Base-by-base conservation (phyloP, 2,888 invertebrate genomes). In the Rhagonycha lutea region DNA sequence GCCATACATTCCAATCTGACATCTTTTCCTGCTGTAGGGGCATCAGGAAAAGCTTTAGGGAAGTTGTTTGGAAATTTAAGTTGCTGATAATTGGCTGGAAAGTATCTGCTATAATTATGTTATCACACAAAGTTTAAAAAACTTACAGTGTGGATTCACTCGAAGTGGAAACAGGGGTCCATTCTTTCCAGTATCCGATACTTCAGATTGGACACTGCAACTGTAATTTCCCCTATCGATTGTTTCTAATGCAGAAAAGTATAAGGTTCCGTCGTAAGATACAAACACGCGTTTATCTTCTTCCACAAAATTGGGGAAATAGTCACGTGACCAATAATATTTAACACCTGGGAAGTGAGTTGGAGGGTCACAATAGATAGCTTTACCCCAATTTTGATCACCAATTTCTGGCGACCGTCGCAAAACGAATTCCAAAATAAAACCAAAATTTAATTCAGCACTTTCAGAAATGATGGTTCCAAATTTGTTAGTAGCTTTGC, bases 31-130 rank as follows among this genome's bases (percentile, higher is more conserved):
- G 96, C 96, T 77, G 94, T 89, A 0, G 98, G 97, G 23, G 97
- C 96, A 86, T 96, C 96, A 0, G 98, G 98, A 85, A 97, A 98
- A 0, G 95, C 93, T 89, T 97, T 98, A 0, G 98, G 98, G 83
- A 99, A 99, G 83, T 96, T 96, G 85, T 96, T 97, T 0, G 98
- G 95, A 84, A 98, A 98, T 84, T 96, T 95, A 61, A 98, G 89
- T 79, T 96, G 95, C 84, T 98, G 97, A 84, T 94, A 96, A 86
- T 96, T 96, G 62, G 96, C 92, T 92, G 84, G 72, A 86, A 86
- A 82, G 79, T 71, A 80, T 80, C 78, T 72, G 79, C 73, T 69
- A 29, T 71, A 47, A 69, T 73, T 68, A 72, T 14, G 23, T 67
- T 61, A 24, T n/a, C n/a, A 12, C 14, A 26, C 28, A 4, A 14